Evolutionary conservation across 2,113 vertebrate species (phyloP).

Genomic region (Synodontis membranacea): DNA sequence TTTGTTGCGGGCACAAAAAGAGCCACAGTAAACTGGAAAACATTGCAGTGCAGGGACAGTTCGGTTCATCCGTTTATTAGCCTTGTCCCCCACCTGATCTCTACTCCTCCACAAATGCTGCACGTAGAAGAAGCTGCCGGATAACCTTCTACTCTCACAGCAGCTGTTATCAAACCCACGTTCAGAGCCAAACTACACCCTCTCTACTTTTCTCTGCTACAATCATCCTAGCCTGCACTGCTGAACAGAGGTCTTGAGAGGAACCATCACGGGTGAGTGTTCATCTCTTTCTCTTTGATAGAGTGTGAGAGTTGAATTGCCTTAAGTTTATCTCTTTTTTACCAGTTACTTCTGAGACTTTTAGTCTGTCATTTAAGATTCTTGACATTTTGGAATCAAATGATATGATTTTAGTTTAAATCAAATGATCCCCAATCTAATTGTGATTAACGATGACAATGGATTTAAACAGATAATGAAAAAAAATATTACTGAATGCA

Average conservation of each 20-base stretch:
- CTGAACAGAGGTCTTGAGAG: constrained; percentile 19
- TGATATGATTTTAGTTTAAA: neutral
- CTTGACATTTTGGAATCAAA: neutral
- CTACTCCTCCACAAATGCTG: constrained; percentile 6
- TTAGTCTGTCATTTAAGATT: neutral
- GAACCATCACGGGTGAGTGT: constrained; percentile 39
- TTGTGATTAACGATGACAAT: neutral
- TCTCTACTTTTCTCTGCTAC: constrained; percentile 16
- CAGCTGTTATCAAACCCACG: constrained; percentile 33
- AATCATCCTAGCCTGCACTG: constrained; percentile 48
- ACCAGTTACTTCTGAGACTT: neutral
- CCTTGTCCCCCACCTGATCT: neutral
- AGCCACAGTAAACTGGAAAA: constrained; percentile 62
- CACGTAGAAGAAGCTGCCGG: constrained; percentile 22
- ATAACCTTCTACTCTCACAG: constrained; percentile 31
- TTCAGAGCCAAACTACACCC: constrained; percentile 25
- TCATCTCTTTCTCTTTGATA: constrained; percentile 14
- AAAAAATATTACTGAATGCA: neutral
- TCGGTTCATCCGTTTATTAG: neutral
- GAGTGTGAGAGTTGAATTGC: neutral
- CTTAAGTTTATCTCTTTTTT: neutral
- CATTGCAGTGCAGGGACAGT: constrained; percentile 49
- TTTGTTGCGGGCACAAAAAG: constrained; percentile 72
- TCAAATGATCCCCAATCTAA: neutral
- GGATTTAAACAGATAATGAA: too few species aligned